Evolutionary conservation across 2,113 vertebrate genomes (phyloP).

Genomic region (Triplophysa tibetana): DNA sequence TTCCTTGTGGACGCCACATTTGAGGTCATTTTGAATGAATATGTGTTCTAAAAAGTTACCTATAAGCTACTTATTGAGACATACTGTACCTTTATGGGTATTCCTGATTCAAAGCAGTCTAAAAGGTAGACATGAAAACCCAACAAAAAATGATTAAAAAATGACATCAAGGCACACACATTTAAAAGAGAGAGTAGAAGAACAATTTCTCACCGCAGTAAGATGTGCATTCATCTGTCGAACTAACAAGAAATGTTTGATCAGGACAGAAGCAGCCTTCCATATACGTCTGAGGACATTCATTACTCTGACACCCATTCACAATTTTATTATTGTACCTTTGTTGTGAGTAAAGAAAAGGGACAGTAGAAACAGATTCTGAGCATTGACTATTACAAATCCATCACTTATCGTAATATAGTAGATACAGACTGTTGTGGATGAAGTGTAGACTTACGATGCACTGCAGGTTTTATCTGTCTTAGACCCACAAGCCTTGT

Average conservation of each 20-base stretch:
- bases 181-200: neutral
- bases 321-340: constrained; percentile 47
- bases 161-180: neutral
- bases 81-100: too few relatives aligned
- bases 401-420: neutral
- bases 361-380: too few relatives aligned
- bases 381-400: neutral
- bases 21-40: too few relatives aligned
- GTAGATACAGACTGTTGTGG: neutral
- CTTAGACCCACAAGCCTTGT: constrained; percentile 78
- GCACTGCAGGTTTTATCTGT: constrained; percentile 74
- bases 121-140: neutral
- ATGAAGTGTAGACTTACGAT: constrained; percentile 72
- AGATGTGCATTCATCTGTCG: constrained; percentile 24
- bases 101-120: too few relatives aligned
- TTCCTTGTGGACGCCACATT: too few relatives aligned
- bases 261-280: constrained; percentile 53
- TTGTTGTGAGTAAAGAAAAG: neutral
- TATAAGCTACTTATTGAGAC: too few relatives aligned
- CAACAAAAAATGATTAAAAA: constrained; percentile 30
- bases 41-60: too few relatives aligned
- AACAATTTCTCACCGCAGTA: constrained; percentile 40
- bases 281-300: constrained; percentile 9
- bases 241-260: constrained; percentile 26
- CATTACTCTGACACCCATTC: too few relatives aligned